Percentiles rank a stretch among this genome's conserved stretches.
phyloP scores from a whole-genome alignment of 2,888 invertebrate genomes.

The Drosophila diplacantha region DNA sequence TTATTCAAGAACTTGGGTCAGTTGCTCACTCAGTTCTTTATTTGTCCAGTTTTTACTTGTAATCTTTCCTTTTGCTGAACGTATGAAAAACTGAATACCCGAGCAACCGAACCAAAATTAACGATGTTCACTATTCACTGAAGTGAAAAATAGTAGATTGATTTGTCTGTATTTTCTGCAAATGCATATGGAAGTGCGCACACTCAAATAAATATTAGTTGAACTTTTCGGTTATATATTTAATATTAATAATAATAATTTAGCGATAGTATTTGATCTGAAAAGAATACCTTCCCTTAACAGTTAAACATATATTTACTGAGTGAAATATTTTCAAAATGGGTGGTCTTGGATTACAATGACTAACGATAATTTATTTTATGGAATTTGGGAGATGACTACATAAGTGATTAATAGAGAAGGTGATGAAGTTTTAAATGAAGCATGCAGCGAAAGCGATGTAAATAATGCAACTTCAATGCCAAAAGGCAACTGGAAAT shows the following conservation, averaged over 20 bases:
- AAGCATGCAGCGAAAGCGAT: conserved; percentile 29
- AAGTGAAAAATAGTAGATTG: not conserved
- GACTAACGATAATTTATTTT: not conserved
- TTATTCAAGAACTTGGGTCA: not conserved
- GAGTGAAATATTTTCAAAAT: not conserved
- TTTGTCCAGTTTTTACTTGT: too few relatives aligned
- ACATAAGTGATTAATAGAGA: not conserved
- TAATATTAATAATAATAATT: not conserved
- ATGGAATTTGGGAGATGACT: not conserved
- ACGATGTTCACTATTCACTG: too few relatives aligned
- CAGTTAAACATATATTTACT: not conserved
- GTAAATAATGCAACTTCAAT: not conserved
- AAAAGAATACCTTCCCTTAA: too few relatives aligned
- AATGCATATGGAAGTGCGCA: conserved; percentile 13
- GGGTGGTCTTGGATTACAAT: not conserved
- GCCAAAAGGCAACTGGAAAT: conserved; percentile 11
- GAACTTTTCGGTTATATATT: not conserved
- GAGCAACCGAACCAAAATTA: not conserved
- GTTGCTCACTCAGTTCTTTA: not conserved
- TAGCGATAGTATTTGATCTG: too few relatives aligned
- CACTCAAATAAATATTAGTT: not conserved
- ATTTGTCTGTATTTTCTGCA: conserved; percentile 18
- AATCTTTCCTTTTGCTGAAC: not conserved
- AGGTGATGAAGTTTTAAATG: not conserved
- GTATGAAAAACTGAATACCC: too few relatives aligned